Percentiles rank a stretch among this genome's conserved stretches.
These are phyloP conservation scores for Lathronympha strigana DNA, from an alignment of 2,888 invertebrate species.

Conservation along the genomic window DNA sequence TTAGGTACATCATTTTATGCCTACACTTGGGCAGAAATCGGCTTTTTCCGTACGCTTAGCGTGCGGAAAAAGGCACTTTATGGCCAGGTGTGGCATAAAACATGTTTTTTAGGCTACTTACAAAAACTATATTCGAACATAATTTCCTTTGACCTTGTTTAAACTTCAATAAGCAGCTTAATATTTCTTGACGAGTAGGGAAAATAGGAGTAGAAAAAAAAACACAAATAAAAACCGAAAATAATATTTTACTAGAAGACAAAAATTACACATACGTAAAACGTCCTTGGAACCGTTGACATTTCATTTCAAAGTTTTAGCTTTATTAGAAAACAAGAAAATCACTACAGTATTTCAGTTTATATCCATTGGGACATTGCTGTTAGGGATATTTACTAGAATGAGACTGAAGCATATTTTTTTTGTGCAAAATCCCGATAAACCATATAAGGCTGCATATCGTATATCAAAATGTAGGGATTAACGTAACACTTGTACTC, in stretches of 20 bases:
- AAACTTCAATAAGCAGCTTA: too few species aligned
- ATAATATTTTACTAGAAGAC: constrained; percentile 82
- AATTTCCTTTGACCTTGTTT: too few species aligned
- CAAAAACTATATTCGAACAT: too few species aligned
- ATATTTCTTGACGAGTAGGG: not conserved
- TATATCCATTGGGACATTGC: constrained; percentile 66
- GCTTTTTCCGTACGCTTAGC: too few species aligned
- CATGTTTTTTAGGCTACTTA: too few species aligned
- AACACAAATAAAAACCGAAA: constrained; percentile 74
- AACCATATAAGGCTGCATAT: constrained; percentile 13
- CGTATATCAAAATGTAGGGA: constrained; percentile 19
- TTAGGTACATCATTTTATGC: too few species aligned
- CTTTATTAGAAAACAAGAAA: constrained; percentile 63
- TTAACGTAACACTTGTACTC: constrained; percentile 39
- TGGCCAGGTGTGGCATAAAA: too few species aligned
- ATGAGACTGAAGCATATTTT: constrained; percentile 47
- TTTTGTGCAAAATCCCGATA: constrained; percentile 55
- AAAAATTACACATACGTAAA: constrained; percentile 71
- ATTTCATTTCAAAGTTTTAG: constrained; percentile 64
- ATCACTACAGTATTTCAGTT: constrained; percentile 65
- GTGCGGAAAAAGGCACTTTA: too few species aligned
- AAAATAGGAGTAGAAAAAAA: constrained; percentile 43
- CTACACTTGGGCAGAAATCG: too few species aligned
- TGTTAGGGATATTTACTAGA: constrained; percentile 43
- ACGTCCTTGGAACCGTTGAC: constrained; percentile 65